Conservation (phyloP, 2,888 invertebrate species). For the Eueremaeus valkanovi region DNA sequence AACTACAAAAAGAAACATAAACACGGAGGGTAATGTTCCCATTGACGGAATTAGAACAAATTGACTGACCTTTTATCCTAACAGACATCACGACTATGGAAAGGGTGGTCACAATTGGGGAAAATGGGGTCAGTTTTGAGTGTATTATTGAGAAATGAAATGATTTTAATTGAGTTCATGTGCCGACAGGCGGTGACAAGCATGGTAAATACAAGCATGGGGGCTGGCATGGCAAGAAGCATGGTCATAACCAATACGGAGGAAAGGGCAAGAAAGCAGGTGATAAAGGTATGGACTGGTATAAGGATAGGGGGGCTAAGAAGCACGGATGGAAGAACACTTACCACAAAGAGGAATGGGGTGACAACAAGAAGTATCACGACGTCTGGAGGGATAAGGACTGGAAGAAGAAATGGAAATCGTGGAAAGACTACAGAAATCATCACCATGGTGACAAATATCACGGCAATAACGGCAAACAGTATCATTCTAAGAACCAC, state of each 20-base stretch:
- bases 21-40: slow-evolving; percentile 1
- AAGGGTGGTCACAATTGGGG: slow-evolving; percentile 16
- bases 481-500: slow-evolving; percentile 9
- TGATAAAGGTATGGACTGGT: slow-evolving; percentile 25
- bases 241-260: slow-evolving; percentile 7
- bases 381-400: slow-evolving; percentile 40
- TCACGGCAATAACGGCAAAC: not conserved
- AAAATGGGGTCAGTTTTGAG: not conserved
- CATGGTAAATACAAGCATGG: slow-evolving; percentile 6
- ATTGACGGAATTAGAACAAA: not conserved
- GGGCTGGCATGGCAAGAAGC: not conserved
- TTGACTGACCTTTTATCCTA: not conserved
- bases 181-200: not conserved
- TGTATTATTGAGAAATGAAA: not conserved
- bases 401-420: slow-evolving; percentile 37
- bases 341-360: slow-evolving; percentile 43
- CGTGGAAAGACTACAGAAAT: not conserved
- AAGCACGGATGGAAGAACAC: slow-evolving; percentile 42
- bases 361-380: slow-evolving; percentile 38
- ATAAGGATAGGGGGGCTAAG: slow-evolving; percentile 36
- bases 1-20: slow-evolving; percentile 11
- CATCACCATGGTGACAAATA: slow-evolving; percentile 1
- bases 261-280: slow-evolving; percentile 9
- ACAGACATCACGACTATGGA: slow-evolving; percentile 16
- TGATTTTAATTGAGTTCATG: not conserved